phyloP scores from a whole-genome alignment of 2,113 vertebrate genomes.

The Callospermophilus lateralis region DNA sequence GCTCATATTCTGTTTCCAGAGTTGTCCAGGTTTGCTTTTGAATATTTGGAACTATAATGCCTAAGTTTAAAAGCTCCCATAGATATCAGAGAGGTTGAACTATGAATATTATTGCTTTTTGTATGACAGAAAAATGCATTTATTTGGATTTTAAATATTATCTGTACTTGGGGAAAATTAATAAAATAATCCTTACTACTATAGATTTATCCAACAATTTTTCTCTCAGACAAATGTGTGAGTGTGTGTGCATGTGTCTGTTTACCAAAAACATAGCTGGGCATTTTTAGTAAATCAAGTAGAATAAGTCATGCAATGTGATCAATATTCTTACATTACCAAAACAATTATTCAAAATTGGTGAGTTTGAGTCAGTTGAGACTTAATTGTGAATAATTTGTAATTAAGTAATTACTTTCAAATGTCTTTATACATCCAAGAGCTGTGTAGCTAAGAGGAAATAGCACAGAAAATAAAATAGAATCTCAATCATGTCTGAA shows the following conservation, averaged over 20 bases:
- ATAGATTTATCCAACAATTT: background rate
- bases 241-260: background rate
- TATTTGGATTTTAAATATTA: background rate
- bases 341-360: background rate
- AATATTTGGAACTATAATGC: background rate
- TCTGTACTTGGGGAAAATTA: background rate
- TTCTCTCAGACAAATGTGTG: background rate
- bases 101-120: background rate
- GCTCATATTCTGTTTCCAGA: background rate
- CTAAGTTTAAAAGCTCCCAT: background rate
- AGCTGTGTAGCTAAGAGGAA: background rate
- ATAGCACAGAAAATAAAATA: background rate
- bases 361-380: background rate
- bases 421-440: constrained; percentile 21
- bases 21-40: background rate
- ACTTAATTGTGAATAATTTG: constrained; percentile 27
- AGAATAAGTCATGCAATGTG: background rate
- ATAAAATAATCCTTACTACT: background rate
- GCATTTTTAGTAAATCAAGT: background rate
- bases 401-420: constrained; percentile 32
- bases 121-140: background rate
- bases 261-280: background rate
- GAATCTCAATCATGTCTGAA: background rate
- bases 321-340: constrained; percentile 20
- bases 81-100: background rate